Evolutionary conservation across 2,113 vertebrate genomes (phyloP).

Genomic region (Dromas ardeola): DNA sequence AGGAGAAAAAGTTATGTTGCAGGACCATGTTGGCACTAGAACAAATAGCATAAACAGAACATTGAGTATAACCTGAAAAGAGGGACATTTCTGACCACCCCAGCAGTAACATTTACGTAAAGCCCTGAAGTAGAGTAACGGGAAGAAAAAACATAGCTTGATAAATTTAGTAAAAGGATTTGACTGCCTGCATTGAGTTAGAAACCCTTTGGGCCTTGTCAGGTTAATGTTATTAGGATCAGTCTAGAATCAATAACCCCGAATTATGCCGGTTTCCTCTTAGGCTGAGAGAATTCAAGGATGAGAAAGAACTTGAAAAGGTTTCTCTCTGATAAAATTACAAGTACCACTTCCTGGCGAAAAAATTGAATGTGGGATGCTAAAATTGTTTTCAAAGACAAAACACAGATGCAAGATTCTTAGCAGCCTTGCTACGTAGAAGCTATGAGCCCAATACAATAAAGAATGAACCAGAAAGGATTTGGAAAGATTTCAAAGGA

Average conservation of each 20-base stretch:
- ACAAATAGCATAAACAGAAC: background rate
- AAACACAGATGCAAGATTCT: background rate
- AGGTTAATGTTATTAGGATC: background rate
- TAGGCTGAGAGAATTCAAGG: background rate
- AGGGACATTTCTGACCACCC: background rate
- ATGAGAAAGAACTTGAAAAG: background rate
- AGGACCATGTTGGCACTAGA: background rate
- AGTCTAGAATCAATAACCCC: background rate
- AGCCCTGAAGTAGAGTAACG: background rate
- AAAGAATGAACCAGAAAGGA: background rate
- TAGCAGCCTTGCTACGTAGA: background rate
- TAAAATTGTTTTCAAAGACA: background rate
- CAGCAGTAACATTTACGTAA: background rate
- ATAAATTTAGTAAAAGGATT: background rate
- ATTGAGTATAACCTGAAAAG: background rate
- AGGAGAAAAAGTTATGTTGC: background rate
- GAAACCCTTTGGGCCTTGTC: background rate
- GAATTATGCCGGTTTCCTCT: background rate
- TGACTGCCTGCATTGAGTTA: background rate
- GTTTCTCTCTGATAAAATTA: background rate
- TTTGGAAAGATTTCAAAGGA: background rate
- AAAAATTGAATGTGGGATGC: background rate
- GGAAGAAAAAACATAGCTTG: background rate
- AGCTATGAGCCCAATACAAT: background rate
- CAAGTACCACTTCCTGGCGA: background rate